These are phyloP conservation scores for Yponomeuta plumbellus DNA, from an alignment of 2,888 invertebrate genomes.

Conservation along the genomic window DNA sequence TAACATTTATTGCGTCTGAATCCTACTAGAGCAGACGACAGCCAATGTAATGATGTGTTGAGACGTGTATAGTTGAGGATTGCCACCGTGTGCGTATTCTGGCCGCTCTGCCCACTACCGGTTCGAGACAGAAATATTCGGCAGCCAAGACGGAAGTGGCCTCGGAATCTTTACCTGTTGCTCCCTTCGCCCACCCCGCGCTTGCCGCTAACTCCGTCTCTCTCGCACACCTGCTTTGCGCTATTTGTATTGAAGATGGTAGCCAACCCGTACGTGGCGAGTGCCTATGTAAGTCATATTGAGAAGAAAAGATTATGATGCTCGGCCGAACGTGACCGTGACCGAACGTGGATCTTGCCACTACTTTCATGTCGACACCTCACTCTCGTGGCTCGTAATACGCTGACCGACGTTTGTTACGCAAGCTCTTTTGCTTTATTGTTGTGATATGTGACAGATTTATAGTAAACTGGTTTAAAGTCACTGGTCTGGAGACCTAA, in stretches of 20 bases:
- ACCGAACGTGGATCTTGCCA: constrained; percentile 64
- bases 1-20: constrained; percentile 26
- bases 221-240: constrained; percentile 38
- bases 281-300: constrained; percentile 52
- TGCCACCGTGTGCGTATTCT: constrained; percentile 50
- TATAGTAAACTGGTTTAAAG: too few relatives aligned
- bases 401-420: constrained; percentile 26
- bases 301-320: constrained; percentile 64
- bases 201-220: constrained; percentile 52
- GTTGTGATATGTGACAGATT: too few relatives aligned
- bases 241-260: constrained; percentile 26
- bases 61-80: constrained; percentile 21
- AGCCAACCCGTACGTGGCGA: constrained; percentile 28
- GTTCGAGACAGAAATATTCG: constrained; percentile 77
- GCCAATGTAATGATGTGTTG: constrained; percentile 37
- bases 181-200: constrained; percentile 70
- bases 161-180: constrained; percentile 78
- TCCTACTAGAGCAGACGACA: constrained; percentile 30
- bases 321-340: constrained; percentile 63
- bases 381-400: constrained; percentile 20
- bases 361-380: constrained; percentile 54
- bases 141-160: constrained; percentile 77
- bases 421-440: constrained; percentile 20
- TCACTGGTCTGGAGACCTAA: too few relatives aligned
- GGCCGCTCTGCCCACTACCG: constrained; percentile 73